Evolutionary conservation across 1,140 invertebrate genomes (phyloP).

Genomic region (Heterodera carotae): DNA sequence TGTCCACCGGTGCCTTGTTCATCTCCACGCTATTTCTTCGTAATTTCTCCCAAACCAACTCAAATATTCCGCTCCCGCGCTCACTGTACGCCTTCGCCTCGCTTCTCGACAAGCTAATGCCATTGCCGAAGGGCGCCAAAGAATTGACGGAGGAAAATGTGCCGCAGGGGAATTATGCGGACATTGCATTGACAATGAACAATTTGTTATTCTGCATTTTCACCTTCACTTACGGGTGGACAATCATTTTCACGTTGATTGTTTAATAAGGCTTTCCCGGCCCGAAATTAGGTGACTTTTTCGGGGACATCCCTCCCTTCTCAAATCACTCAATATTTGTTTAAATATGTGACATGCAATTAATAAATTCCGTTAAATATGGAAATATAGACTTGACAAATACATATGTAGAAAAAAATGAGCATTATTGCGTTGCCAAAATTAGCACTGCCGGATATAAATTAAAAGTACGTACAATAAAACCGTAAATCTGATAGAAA

Average conservation of each 20-base stretch:
- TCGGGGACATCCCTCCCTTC: too few species aligned
- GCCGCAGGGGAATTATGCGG: conserved; percentile 26
- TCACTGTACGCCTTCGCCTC: conserved; percentile 38
- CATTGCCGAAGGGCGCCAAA: conserved; percentile 44
- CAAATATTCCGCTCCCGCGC: conserved; percentile 63
- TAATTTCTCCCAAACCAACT: conserved; percentile 48
- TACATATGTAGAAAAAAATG: too few species aligned
- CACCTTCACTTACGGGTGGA: conserved; percentile 18
- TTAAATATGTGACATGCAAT: too few species aligned
- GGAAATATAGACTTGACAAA: too few species aligned
- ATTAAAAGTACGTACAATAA: too few species aligned
- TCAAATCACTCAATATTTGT: too few species aligned
- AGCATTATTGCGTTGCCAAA: too few species aligned
- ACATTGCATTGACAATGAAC: conserved; percentile 29
- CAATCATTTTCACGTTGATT: conserved; percentile 26
- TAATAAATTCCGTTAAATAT: too few species aligned
- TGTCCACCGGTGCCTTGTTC: conserved; percentile 57
- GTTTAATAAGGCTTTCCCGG: neutral
- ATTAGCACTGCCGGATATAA: too few species aligned
- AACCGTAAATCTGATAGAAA: too few species aligned
- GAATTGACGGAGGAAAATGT: conserved; percentile 35
- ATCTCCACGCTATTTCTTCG: conserved; percentile 52
- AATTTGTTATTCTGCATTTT: conserved; percentile 21
- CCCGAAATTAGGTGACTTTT: too few species aligned
- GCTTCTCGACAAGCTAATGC: conserved; percentile 44